These are phyloP conservation scores for Ailuropoda melanoleuca DNA, from an alignment of 2,113 vertebrate genomes.

Conservation along the genomic window DNA sequence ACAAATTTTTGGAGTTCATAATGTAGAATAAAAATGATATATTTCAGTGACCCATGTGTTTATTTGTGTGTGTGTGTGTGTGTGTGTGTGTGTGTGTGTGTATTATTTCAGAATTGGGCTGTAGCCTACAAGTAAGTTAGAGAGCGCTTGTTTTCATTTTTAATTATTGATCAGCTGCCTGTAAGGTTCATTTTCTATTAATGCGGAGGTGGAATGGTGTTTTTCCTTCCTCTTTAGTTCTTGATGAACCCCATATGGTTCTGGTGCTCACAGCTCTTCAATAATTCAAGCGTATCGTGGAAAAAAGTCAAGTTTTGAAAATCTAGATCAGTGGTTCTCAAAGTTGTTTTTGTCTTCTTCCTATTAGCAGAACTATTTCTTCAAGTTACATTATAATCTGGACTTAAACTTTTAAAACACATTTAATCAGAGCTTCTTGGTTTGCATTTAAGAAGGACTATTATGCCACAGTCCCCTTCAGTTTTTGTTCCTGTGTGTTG, in stretches of 20 bases:
- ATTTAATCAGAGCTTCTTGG: background rate
- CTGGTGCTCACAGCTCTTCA: conserved; percentile 55
- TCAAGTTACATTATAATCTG: conserved; percentile 28
- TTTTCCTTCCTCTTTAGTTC: conserved; percentile 53
- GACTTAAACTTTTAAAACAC: conserved; percentile 1
- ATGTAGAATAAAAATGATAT: conserved; percentile 6
- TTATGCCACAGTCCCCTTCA: background rate
- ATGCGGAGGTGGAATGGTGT: conserved; percentile 40
- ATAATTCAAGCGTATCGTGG: conserved; percentile 60
- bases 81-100: background rate
- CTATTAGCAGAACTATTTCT: background rate
- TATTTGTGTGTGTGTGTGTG: background rate
- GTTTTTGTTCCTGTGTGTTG: background rate
- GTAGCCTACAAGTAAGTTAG: conserved; percentile 56
- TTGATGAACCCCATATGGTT: conserved; percentile 68
- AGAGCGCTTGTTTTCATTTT: conserved; percentile 69
- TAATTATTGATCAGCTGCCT: conserved; percentile 74
- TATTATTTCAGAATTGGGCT: background rate
- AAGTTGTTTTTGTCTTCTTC: background rate
- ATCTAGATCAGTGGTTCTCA: background rate
- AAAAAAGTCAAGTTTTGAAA: conserved; percentile 50
- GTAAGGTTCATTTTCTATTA: conserved; percentile 75
- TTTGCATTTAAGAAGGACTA: background rate
- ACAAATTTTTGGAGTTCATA: background rate
- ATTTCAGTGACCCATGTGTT: background rate